Conservation (phyloP, 2,797 vertebrate genomes). For the Coracias cyanogaster region DNA sequence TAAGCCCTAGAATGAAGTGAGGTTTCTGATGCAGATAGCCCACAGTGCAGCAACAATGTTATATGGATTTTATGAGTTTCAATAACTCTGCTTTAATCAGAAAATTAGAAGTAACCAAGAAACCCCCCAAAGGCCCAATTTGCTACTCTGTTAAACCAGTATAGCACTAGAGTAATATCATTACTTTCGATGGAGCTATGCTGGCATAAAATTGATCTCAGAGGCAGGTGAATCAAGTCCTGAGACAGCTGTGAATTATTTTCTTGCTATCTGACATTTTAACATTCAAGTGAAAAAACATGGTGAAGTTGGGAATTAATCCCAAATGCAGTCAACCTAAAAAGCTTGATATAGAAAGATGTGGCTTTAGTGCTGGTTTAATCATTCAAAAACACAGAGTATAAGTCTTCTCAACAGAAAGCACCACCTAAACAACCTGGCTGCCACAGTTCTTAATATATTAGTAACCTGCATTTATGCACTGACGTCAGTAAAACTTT, state of each 20-base stretch:
- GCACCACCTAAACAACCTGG: neutral
- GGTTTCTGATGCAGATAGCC: slow-evolving; percentile 13
- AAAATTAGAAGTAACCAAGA: slow-evolving; percentile 50
- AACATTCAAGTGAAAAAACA: neutral
- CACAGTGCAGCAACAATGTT: slow-evolving; percentile 41
- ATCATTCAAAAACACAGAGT: neutral
- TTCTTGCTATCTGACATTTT: slow-evolving; percentile 26
- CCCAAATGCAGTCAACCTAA: slow-evolving; percentile 10
- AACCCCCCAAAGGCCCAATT: neutral
- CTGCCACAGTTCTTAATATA: neutral
- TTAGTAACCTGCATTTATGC: neutral
- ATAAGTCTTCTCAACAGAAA: neutral
- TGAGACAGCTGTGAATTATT: neutral
- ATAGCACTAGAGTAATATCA: neutral
- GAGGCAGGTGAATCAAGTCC: neutral
- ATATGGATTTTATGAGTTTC: slow-evolving; percentile 38
- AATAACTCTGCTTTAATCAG: slow-evolving; percentile 59
- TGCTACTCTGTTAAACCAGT: neutral
- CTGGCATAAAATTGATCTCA: slow-evolving; percentile 15
- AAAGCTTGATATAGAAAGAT: neutral
- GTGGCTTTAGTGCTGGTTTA: neutral
- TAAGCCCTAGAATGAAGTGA: slow-evolving; percentile 5
- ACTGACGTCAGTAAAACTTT: neutral
- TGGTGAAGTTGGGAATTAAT: neutral
- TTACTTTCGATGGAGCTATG: neutral